Evolutionary conservation across 2,113 vertebrate species (phyloP).

Genomic region (Pongo pygmaeus): DNA sequence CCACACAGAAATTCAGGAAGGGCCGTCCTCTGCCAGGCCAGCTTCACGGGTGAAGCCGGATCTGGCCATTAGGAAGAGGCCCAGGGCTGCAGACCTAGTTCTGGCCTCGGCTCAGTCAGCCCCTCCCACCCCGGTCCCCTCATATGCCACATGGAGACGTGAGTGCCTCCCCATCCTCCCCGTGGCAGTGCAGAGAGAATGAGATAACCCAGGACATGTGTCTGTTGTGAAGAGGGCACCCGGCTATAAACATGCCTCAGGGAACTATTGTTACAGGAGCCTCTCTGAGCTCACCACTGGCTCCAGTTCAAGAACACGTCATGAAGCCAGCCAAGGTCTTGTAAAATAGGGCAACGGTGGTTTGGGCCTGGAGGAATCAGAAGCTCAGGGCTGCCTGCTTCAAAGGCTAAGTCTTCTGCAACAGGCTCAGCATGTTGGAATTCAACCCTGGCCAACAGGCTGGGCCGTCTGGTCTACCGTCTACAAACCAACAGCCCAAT

Average conservation of each 20-base stretch:
- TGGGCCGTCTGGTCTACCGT: background rate
- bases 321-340: background rate
- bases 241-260: fast-evolving
- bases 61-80: background rate
- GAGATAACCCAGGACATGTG: fast-evolving
- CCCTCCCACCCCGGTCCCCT: fast-evolving
- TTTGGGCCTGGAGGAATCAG: fast-evolving
- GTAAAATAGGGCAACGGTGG: fast-evolving
- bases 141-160: fast-evolving
- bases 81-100: background rate
- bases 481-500: background rate
- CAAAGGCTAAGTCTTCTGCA: background rate
- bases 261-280: fast-evolving
- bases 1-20: background rate
- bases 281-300: background rate
- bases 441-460: fast-evolving
- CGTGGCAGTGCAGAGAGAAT: fast-evolving
- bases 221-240: background rate
- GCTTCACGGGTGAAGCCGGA: background rate
- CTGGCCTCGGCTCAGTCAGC: background rate
- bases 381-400: background rate
- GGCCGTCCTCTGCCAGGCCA: background rate
- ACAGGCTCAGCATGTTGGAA: fast-evolving
- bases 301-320: fast-evolving
- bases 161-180: background rate